Base-by-base conservation (phyloP, 1,140 invertebrate species). In the Oppia nitens region DNA sequence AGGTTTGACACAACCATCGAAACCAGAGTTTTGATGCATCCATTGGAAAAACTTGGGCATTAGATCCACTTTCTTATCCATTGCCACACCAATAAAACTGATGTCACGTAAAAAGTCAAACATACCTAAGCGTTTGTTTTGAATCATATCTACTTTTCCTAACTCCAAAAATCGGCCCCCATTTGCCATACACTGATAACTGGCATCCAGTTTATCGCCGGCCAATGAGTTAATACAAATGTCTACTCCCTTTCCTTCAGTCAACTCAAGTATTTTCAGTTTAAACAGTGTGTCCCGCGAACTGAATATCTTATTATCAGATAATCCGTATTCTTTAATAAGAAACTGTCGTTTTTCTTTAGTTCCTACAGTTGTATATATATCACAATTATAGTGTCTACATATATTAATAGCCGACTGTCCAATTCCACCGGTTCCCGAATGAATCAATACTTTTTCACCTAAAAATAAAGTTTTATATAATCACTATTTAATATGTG, bases 111-210 rank as follows among this genome's bases (percentile, higher is more conserved):
- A 72, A 74, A 98, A 95, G 2, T 96, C 68, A 0, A 86, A 78
- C 66, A 66, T 65, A n/a, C 92, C 91, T 71, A 96, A 69, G 2
- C 80, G 72, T 9, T 78, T 82, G 70, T 97, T 88, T 66, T 92
- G 92, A 4, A 87, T 89, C 27, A 98, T 72, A 75, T 98, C 93
- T 61, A 84, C 88, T 73, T 98, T 98, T 62, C 92, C 94, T 66
- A 98, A 96, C 75, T 98, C 93, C 26, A 96, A 74, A 76, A 97
- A 97, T 29, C 90, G 79, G 32, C 91, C 93, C 68, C 91, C 85
- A 47, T 81, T 74, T 1, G 87, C 88, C 40, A 97, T 72, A 69
- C 91, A 92, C 59, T 90, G 78, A 6, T 97, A 74, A 56, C 88
- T 91, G 2, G n/a, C n/a, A n/a, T n/a, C n/a, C n/a, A n/a, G n/a